Conservation (phyloP, 2,797 vertebrate species). For the Sebastes steindachneri region DNA sequence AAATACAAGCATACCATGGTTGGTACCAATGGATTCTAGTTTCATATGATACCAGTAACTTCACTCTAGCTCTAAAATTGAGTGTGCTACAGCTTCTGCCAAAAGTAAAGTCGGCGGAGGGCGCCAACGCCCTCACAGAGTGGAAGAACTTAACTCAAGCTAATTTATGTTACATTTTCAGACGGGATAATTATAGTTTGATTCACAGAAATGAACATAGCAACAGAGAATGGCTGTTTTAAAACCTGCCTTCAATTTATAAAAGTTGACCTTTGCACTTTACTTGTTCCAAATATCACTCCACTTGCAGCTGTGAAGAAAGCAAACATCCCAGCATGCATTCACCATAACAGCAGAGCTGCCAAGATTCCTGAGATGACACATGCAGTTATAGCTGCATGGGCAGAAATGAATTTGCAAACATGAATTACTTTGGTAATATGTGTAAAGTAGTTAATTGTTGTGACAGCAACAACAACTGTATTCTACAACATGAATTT, state of each 20-base stretch:
- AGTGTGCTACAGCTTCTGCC: no score
- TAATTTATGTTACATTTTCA: background rate
- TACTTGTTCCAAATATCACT: background rate
- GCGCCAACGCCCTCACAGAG: background rate
- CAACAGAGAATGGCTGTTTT: background rate
- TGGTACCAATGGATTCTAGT: background rate
- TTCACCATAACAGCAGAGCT: background rate
- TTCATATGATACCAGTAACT: background rate
- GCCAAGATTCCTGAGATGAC: background rate
- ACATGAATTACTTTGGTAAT: background rate
- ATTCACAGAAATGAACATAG: background rate
- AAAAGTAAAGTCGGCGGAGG: no score
- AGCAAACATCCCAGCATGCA: background rate
- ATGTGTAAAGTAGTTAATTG: background rate
- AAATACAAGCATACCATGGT: background rate
- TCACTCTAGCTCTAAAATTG: background rate
- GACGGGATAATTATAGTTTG: background rate
- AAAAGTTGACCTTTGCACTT: background rate
- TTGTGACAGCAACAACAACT: background rate
- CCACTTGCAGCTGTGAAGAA: background rate
- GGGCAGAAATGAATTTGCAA: background rate
- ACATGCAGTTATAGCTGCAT: background rate
- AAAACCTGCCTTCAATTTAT: background rate
- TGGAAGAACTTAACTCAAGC: background rate
- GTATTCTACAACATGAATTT: background rate